A percentile compares a stretch with the other conserved stretches of the same genome.
Conservation (phyloP, 2,113 vertebrate species). For the Patagioenas fasciata region DNA sequence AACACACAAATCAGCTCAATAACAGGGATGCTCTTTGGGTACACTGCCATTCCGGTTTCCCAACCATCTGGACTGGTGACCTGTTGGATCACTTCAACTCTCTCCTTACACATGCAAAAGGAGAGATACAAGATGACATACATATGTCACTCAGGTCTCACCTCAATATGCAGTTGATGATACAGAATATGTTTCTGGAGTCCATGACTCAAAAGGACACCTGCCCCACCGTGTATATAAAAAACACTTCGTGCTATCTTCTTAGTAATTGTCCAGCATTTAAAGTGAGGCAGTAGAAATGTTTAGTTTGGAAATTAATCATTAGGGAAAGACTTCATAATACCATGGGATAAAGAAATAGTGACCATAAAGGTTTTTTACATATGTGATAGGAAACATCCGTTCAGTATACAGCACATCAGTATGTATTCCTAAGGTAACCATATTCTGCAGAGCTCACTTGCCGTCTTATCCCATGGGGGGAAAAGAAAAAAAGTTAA, state of each 20-base stretch:
- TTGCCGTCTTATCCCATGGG: neutral
- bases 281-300: neutral
- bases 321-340: neutral
- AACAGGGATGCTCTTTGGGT: neutral
- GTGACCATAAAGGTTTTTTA: neutral
- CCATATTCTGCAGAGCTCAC: neutral
- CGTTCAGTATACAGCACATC: neutral
- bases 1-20: neutral
- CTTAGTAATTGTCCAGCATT: neutral
- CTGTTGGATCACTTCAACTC: neutral
- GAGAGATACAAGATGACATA: neutral
- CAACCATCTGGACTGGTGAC: neutral
- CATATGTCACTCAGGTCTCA: neutral
- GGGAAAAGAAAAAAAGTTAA: neutral
- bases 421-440: neutral
- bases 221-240: neutral
- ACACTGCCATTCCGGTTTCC: neutral
- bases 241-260: neutral
- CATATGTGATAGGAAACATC: neutral
- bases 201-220: neutral
- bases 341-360: neutral
- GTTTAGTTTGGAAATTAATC: neutral
- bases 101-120: neutral
- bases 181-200: neutral
- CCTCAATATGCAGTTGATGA: neutral